Base-by-base conservation (phyloP, 1,140 invertebrate species). In the Drusus annulatus region DNA sequence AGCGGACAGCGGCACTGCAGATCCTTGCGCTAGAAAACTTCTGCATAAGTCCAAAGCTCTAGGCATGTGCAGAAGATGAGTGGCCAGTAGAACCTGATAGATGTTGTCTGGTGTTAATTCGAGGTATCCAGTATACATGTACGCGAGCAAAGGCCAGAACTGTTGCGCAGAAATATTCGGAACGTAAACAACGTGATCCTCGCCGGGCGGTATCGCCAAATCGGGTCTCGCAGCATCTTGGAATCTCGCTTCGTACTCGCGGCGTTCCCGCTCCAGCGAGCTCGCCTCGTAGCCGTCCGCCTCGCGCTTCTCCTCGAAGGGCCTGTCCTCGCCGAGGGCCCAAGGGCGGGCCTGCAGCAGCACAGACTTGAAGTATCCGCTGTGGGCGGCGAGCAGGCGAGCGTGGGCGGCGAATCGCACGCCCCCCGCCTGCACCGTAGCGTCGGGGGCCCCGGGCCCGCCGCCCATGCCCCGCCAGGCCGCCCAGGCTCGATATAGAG, bases 71-170 rank as follows among this genome's bases (percentile, higher is more conserved):
- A 95, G 86, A 54, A 94, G 88, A 86, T 95, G 94, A 5, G 94
- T 94, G 1, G 94, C 94, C 69, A 95, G 85, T 3, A 95, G 85
- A 10, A 95, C 93, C 78, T 92, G 93, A 87, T 95, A 95, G 65
- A 95, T 93, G 86, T 95, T 95, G 28, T 92, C 91, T 19, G 92
- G 86, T 31, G 91, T 94, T 21, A 95, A 87, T 81, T 94, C 93
- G 75, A 95, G 86, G 68, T 92, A 92, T 1, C 94, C 94, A 2
- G 94, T 94, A 87, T 95, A 95, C 93, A 95, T 95, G 86, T 94
- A 95, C 10, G 93, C 93, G 1, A 95, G 87, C 2, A 95, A 85
- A 0, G 93, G 93, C 1, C 93, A 93, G 84, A 95, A 95, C 58
- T 93, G 93, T 79, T 94, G 93, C 1, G 93, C 91, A 2, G 88